Evolutionary conservation across 2,113 vertebrate genomes (phyloP).

Genomic region (Eira barbara): DNA sequence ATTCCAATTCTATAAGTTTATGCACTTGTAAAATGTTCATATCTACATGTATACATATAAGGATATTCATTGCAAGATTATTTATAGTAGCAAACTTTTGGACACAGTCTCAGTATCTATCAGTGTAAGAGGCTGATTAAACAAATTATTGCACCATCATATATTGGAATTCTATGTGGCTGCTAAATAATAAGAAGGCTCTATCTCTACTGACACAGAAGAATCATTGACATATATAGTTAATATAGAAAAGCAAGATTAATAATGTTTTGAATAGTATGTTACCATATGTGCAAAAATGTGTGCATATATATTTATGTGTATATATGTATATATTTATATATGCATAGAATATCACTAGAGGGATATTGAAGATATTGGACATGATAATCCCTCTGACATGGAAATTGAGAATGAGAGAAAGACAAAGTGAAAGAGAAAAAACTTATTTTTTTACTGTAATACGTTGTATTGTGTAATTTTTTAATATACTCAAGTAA

Average conservation of each 20-base stretch:
- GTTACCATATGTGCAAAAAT: neutral
- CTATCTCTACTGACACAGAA: neutral
- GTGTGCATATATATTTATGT: neutral
- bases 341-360: neutral
- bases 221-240: neutral
- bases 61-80: neutral
- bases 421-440: neutral
- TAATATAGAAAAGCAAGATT: neutral
- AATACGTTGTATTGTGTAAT: neutral
- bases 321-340: neutral
- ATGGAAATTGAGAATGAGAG: neutral
- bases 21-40: neutral
- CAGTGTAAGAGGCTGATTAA: neutral
- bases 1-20: neutral
- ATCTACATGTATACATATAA: neutral
- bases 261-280: neutral
- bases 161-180: neutral
- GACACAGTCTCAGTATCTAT: neutral
- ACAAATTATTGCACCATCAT: neutral
- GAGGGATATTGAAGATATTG: neutral
- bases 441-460: neutral
- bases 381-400: neutral
- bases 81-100: neutral
- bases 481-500: neutral
- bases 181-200: neutral